Evolutionary conservation across 1,140 invertebrate species (phyloP), one percentile per base, ranked within the genome.

Genomic region (Drosophila eugracilis): DNA sequence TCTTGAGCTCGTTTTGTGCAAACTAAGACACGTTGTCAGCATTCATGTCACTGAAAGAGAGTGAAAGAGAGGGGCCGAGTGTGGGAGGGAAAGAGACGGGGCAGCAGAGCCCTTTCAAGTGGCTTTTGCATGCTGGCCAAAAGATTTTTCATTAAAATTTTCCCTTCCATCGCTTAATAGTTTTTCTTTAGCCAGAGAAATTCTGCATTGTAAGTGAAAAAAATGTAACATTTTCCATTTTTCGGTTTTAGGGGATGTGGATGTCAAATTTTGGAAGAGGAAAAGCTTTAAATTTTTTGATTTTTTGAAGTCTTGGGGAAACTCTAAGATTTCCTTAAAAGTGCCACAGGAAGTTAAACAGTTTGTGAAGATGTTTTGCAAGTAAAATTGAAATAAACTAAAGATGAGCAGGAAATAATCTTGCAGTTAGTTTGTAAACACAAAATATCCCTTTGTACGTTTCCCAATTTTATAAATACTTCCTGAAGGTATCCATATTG

Each of bases 1-100:
- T 83, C 74, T 81, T 78, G 65, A 76, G 77, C 83, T 88, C 78
- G 78, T 88, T 88, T 88, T 88, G 78, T 88, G 83, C 84, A 83
- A 88, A 88, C 83, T 88, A 88, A 88, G 83, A 88, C 83, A 88
- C 83, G 83, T 88, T 88, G 83, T 88, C 83, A 88, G 83, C 83
- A 88, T 88, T 88, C 83, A 88, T 88, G 83, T 88, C 83, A 88
- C 70, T 57, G 54, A 55, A 47, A 32, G 32, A 22, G 22, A 15
- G 12, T 32, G 49, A 14, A 19, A 3, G 26, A 7, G 37, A 10
- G 7, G 15, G 7, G 44, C 9, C 14, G 21, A 24, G 21, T 15
- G n/a, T 37, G 14, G 21, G 19, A 3, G 17, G 49, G 9, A 15
- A 12, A 15, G 44, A 4, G 32, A 28, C 10, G 12, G 14, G 36